Base-by-base conservation (phyloP, 2,113 vertebrate species). In the Girardinichthys multiradiatus region DNA sequence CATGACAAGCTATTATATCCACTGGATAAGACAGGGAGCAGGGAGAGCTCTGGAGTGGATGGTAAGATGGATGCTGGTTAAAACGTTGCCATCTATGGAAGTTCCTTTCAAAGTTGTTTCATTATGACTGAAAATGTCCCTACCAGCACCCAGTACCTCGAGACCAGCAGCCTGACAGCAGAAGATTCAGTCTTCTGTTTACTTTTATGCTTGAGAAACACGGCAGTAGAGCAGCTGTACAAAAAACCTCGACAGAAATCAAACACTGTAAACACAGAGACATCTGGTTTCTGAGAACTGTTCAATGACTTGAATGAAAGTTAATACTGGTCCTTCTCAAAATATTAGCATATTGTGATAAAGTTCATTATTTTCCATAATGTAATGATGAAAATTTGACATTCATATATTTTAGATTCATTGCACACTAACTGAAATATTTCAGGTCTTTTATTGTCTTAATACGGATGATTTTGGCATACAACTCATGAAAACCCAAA, bases 11-110 rank as follows among this genome's bases (percentile, higher is more conserved):
- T 8, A 51, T 21, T 0, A 5, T 4, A 82, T 89, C 0, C 0
- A 57, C 45, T 92, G 84, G 86, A 71, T 90, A 14, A 74, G 48
- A 66, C 61, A 72, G 89, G 59, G 79, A 89, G 70, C 91, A n/a
- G 86, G 86, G 68, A 90, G 17, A 74, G 80, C 0, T 0, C 48
- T 54, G 48, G 48, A 54, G 48, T 54, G 48, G 48, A 3, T 54
- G 48, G 48, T 2, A 3, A 0, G 0, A 80, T 75, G n/a, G 0
- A 0, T 6, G 4, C 77, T 39, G 68, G 64, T 1, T 9, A 0
- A 10, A 86, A 74, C 42, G 6, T 19, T 48, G 7, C 70, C n/a
- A 0, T 0, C 12, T 80, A 77, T 65, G 31, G 2, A 65, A 76
- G 57, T 9, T 4, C 4, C 27, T 75, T 87, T 2, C 77, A 84